Evolutionary conservation across 2,888 invertebrate species (phyloP).

Genomic region (Harpalus rubripes): DNA sequence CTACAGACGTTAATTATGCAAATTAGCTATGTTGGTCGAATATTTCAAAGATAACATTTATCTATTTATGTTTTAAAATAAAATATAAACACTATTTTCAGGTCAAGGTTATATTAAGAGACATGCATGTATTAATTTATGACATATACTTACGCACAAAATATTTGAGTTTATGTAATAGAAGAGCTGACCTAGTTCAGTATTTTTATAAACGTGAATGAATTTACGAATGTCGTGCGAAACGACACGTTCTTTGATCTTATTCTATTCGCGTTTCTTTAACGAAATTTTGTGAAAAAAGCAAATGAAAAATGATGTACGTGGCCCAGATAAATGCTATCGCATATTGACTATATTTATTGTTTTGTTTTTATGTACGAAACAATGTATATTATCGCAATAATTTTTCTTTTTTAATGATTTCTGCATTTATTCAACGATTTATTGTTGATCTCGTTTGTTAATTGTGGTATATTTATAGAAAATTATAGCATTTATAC

Average conservation of each 20-base stretch:
- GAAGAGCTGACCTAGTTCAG: slow-evolving; percentile 23
- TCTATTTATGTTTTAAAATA: slow-evolving; percentile 36
- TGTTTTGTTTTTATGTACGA: slow-evolving; percentile 47
- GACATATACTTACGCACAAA: slow-evolving; percentile 21
- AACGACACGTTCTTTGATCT: slow-evolving; percentile 32
- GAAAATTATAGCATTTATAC: background rate
- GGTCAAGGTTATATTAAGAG: slow-evolving; percentile 38
- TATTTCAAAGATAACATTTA: slow-evolving; percentile 49
- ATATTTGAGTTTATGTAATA: slow-evolving; percentile 48
- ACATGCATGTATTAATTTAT: slow-evolving; percentile 28
- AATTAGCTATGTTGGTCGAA: slow-evolving; percentile 38
- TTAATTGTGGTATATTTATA: slow-evolving; percentile 17
- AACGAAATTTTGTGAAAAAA: slow-evolving; percentile 35
- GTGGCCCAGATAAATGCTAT: slow-evolving; percentile 49
- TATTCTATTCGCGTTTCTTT: slow-evolving; percentile 30
- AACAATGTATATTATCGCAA: slow-evolving; percentile 19
- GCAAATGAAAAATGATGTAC: slow-evolving; percentile 41
- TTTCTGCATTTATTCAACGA: background rate
- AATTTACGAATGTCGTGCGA: slow-evolving; percentile 31
- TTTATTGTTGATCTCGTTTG: slow-evolving; percentile 21
- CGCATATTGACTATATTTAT: slow-evolving; percentile 45
- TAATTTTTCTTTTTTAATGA: slow-evolving; percentile 38
- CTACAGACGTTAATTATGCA: slow-evolving; percentile 17
- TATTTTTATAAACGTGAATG: slow-evolving; percentile 45
- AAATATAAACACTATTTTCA: slow-evolving; percentile 15